These are phyloP conservation scores for Oxystoma pomonae DNA, from an alignment of 2,888 invertebrate species.

Conservation along the genomic window DNA sequence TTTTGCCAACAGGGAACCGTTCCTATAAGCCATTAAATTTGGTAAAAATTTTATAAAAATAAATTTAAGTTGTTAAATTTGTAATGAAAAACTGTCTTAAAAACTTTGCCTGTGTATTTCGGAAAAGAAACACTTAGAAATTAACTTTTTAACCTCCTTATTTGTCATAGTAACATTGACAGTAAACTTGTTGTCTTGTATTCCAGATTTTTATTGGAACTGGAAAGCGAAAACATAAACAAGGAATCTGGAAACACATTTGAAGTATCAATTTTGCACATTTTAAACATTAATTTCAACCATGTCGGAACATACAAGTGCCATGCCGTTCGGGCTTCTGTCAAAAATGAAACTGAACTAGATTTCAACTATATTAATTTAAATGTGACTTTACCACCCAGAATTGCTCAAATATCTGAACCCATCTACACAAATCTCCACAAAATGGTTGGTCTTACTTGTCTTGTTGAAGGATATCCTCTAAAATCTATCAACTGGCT, in stretches of 20 bases:
- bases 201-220: constrained; percentile 43
- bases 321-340: constrained; percentile 42
- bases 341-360: constrained; percentile 42
- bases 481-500: constrained; percentile 55
- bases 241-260: constrained; percentile 44
- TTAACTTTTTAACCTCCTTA: too few relatives aligned
- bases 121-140: too few relatives aligned
- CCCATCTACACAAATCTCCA: constrained; percentile 51
- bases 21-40: too few relatives aligned
- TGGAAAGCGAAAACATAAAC: constrained; percentile 46
- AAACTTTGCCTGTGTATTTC: too few relatives aligned
- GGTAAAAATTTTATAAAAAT: too few relatives aligned
- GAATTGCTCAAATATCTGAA: constrained; percentile 48
- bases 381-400: constrained; percentile 50
- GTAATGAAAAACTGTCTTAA: too few relatives aligned
- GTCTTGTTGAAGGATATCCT: constrained; percentile 59
- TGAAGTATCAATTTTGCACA: constrained; percentile 50
- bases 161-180: too few relatives aligned
- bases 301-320: constrained; percentile 62
- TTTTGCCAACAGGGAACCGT: too few relatives aligned
- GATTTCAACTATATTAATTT: constrained; percentile 40
- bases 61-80: too few relatives aligned
- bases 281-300: constrained; percentile 52
- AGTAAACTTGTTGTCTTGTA: constrained; percentile 3
- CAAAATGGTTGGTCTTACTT: constrained; percentile 51